phyloP scores from a whole-genome alignment of 2,888 invertebrate genomes.

The Andrena bicolor region DNA sequence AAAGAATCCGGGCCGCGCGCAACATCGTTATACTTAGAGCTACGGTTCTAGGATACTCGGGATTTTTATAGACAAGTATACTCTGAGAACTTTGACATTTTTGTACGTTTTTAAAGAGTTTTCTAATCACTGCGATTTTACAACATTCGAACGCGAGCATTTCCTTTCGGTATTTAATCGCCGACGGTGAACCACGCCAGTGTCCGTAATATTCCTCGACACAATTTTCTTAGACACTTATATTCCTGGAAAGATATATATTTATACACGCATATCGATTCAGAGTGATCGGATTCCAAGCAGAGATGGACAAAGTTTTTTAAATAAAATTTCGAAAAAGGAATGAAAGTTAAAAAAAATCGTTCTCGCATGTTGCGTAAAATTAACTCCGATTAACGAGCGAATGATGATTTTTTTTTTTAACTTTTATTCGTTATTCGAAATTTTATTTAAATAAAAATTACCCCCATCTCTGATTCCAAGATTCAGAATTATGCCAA shows the following conservation, averaged over 20 bases:
- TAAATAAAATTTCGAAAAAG: too few species aligned
- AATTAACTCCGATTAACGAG: too few species aligned
- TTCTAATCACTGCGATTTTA: not conserved
- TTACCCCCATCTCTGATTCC: too few species aligned
- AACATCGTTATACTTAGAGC: conserved; percentile 23
- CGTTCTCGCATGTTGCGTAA: too few species aligned
- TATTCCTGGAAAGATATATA: conserved; percentile 19
- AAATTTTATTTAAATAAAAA: too few species aligned
- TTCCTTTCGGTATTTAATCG: conserved; percentile 1
- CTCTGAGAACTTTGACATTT: not conserved
- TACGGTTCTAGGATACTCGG: conserved; percentile 20
- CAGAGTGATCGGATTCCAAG: not conserved
- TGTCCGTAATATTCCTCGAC: conserved; percentile 21
- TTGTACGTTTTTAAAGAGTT: conserved; percentile 25
- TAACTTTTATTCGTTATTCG: too few species aligned
- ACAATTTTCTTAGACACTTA: conserved; percentile 12
- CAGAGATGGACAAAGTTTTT: too few species aligned
- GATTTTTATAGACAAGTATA: conserved; percentile 9
- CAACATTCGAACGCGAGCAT: conserved; percentile 4
- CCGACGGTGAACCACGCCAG: not conserved
- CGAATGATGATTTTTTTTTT: too few species aligned
- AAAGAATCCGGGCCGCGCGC: not conserved
- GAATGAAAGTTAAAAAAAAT: too few species aligned
- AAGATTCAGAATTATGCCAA: not conserved
- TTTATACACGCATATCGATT: conserved; percentile 6